Percentiles rank a stretch among this genome's conserved stretches.
Evolutionary conservation across 1,140 invertebrate genomes (phyloP).

Genomic region (Drosophila funebris): DNA sequence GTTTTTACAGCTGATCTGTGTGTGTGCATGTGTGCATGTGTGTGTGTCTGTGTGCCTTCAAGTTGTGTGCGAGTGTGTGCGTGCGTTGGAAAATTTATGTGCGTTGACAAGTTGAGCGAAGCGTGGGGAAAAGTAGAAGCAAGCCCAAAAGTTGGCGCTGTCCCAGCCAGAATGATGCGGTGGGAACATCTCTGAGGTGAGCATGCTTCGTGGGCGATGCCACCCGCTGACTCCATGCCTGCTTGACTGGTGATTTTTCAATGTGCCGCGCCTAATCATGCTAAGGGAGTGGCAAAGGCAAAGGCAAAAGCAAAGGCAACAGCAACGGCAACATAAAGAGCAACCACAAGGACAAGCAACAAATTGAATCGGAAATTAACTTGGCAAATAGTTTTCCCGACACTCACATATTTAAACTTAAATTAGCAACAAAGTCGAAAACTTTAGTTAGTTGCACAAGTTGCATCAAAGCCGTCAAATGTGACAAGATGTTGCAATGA

Average conservation of each 20-base stretch:
- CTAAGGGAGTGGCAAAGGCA: background rate
- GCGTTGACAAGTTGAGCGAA: constrained; percentile 59
- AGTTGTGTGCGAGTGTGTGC: constrained; percentile 23
- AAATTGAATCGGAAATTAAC: constrained; percentile 28
- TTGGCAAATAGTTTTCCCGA: constrained; percentile 27
- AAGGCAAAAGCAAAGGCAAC: background rate
- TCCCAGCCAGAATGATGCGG: background rate
- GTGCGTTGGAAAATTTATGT: constrained; percentile 56
- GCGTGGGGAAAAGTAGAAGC: background rate
- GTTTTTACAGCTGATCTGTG: constrained; percentile 57
- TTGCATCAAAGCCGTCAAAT: background rate
- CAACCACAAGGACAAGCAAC: constrained; percentile 16
- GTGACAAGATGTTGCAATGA: background rate
- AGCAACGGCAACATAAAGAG: constrained; percentile 4
- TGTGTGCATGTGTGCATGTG: constrained; percentile 20
- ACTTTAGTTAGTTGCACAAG: background rate
- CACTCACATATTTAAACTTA: constrained; percentile 24
- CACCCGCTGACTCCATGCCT: background rate
- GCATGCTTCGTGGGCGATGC: background rate
- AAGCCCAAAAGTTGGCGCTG: background rate
- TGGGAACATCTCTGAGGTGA: background rate
- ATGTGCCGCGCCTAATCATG: constrained; percentile 26
- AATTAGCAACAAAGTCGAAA: background rate
- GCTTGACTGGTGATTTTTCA: constrained; percentile 26
- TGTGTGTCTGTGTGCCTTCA: constrained; percentile 3